A percentile compares a stretch with the other conserved stretches of the same genome.
These are phyloP conservation scores for Myiopsitta monachus DNA, from an alignment of 2,113 vertebrate species.

Conservation along the genomic window DNA sequence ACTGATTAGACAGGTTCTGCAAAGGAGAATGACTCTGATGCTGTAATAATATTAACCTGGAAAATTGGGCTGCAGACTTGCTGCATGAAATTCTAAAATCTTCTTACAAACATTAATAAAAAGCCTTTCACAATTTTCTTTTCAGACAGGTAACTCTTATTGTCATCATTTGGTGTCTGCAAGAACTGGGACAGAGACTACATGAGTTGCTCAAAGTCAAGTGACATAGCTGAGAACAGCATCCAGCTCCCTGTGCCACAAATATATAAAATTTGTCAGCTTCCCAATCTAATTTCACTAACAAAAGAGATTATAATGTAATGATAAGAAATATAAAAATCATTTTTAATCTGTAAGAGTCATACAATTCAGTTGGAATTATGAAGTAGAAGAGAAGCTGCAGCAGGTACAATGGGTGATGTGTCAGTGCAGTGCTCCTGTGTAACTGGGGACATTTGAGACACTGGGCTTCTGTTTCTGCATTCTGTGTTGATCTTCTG, in stretches of 20 bases:
- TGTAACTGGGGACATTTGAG: neutral
- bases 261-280: neutral
- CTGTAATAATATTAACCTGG: neutral
- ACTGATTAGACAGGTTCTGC: neutral
- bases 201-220: neutral
- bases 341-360: neutral
- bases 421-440: neutral
- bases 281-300: neutral
- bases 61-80: neutral
- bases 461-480: slow-evolving; percentile 40
- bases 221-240: neutral
- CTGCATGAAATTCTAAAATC: neutral
- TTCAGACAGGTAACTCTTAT: neutral
- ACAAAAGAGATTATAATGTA: neutral
- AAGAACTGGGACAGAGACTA: neutral
- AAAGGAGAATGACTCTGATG: neutral
- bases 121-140: slow-evolving; percentile 18
- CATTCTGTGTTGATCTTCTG: neutral
- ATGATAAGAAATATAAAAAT: neutral
- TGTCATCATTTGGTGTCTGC: neutral
- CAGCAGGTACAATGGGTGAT: neutral
- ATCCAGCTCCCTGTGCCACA: neutral
- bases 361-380: neutral
- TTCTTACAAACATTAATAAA: neutral
- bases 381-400: neutral